Evolutionary conservation across 2,113 vertebrate species (phyloP).

Genomic region (Rhinogobius similis): DNA sequence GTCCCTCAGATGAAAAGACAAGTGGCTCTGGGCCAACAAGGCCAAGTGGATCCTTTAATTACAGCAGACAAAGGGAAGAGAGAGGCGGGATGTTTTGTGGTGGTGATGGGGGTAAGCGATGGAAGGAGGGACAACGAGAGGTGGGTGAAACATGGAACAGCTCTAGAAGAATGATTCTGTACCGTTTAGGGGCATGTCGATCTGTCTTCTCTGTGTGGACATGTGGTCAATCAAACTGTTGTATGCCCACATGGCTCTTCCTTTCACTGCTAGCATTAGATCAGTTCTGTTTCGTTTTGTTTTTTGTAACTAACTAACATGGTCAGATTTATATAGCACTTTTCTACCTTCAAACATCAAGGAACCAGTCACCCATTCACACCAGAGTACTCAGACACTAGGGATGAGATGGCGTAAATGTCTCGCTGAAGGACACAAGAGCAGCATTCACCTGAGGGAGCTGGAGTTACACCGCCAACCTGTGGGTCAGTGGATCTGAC

Average conservation of each 20-base stretch:
- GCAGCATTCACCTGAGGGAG: too few species aligned
- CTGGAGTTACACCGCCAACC: too few species aligned
- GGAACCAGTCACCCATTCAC: too few species aligned
- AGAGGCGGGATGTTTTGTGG: conserved; percentile 7
- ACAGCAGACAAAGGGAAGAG: conserved; percentile 48
- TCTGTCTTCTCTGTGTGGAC: neutral
- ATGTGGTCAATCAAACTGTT: neutral
- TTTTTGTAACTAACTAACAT: too few species aligned
- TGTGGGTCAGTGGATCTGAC: too few species aligned
- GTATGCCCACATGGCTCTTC: neutral
- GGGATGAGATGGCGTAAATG: too few species aligned
- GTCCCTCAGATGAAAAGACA: conserved; percentile 49
- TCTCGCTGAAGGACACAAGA: too few species aligned
- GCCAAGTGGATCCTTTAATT: conserved; percentile 66
- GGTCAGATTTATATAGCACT: too few species aligned
- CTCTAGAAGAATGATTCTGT: neutral
- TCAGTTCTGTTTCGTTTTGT: too few species aligned
- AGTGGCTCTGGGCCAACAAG: conserved; percentile 49
- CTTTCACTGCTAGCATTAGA: too few species aligned
- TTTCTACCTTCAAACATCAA: too few species aligned
- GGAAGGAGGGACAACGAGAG: neutral
- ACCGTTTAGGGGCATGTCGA: neutral
- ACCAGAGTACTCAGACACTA: too few species aligned
- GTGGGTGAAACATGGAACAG: neutral
- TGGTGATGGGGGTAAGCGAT: neutral